Conservation (phyloP, 2,888 invertebrate species). For the Esperia sulphurella region DNA sequence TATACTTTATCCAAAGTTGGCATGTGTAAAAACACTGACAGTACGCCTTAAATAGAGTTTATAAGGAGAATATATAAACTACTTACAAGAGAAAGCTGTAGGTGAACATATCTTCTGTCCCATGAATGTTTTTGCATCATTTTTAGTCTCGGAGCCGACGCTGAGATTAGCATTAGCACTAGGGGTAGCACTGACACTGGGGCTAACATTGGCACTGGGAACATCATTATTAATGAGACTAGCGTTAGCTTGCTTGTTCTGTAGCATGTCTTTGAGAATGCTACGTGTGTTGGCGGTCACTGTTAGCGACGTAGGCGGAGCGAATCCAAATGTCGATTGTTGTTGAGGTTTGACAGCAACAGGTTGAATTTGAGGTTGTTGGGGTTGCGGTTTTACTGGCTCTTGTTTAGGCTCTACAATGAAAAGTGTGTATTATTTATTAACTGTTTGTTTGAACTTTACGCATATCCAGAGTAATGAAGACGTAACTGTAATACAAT, state of each 20-base stretch:
- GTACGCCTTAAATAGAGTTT: too few relatives aligned
- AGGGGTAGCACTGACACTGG: too few relatives aligned
- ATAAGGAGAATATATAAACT: too few relatives aligned
- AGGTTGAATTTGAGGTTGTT: slow-evolving; percentile 6
- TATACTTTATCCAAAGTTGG: too few relatives aligned
- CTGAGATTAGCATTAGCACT: too few relatives aligned
- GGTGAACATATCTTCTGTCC: slow-evolving; percentile 69
- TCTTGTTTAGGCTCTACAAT: slow-evolving; percentile 38
- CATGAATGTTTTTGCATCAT: slow-evolving; percentile 53
- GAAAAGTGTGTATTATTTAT: background rate
- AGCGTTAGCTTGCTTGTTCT: slow-evolving; percentile 40
- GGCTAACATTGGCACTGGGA: too few relatives aligned
- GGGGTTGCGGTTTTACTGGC: slow-evolving; percentile 17
- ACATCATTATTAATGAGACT: too few relatives aligned
- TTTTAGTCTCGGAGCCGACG: slow-evolving; percentile 14
- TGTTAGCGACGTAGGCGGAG: slow-evolving; percentile 13
- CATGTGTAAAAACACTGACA: too few relatives aligned
- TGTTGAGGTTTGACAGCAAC: slow-evolving; percentile 10
- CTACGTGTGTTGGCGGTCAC: slow-evolving; percentile 36
- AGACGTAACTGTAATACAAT: too few relatives aligned
- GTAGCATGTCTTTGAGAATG: slow-evolving; percentile 49
- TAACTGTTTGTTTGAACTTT: too few relatives aligned
- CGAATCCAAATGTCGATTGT: slow-evolving; percentile 13
- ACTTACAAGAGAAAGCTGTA: slow-evolving; percentile 49
- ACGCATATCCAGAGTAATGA: too few relatives aligned